Base-by-base conservation (phyloP, 2,888 invertebrate genomes). In the Mylabris sibirica region DNA sequence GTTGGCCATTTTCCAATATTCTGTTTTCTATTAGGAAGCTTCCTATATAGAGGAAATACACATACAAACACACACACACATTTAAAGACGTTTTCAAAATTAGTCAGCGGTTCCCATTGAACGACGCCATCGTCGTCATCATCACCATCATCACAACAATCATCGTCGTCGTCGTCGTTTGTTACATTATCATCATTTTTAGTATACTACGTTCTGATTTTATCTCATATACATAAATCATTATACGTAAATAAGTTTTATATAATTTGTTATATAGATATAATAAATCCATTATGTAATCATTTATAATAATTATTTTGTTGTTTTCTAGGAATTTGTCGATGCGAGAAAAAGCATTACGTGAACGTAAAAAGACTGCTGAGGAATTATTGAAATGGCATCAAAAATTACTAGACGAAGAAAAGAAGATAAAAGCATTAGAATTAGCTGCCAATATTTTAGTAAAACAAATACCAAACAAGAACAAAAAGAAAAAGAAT, bases 301-400 rank as follows among this genome's bases (percentile, higher is more conserved):
- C 63, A 59, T 53, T 67, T 63, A 53, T 63, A 62, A n/a, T 73
- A 69, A 26, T 60, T 44, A 57, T 64, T 17, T 49, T 17, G 35
- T 20, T 34, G 59, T 12, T 22, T 26, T 68, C 73, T 75, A 86
- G 85, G 74, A 81, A 82, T 24, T 77, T 88, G 68, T 83, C 83
- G 74, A 85, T 86, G 80, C 85, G 87, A 64, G 87, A 88, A 79
- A 83, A 82, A 49, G 86, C 86, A 66, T 78, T 88, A 64, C 81
- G 83, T 65, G 84, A 85, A 74, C 84, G 88, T 24, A 82, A 86
- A 63, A 83, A 86, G 76, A 85, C 85, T 74, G 87, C 87, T 44
- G 87, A 88, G 78, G 85, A 85, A 70, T 77, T 88, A 64, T 78
- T 88, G 74, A 82, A 86, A 83, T 88, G 88, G 87, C 87, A 88